Percentiles rank a stretch among this genome's conserved stretches.
phyloP scores from a whole-genome alignment of 2,113 vertebrate genomes.

The Acanthochromis polyacanthus region DNA sequence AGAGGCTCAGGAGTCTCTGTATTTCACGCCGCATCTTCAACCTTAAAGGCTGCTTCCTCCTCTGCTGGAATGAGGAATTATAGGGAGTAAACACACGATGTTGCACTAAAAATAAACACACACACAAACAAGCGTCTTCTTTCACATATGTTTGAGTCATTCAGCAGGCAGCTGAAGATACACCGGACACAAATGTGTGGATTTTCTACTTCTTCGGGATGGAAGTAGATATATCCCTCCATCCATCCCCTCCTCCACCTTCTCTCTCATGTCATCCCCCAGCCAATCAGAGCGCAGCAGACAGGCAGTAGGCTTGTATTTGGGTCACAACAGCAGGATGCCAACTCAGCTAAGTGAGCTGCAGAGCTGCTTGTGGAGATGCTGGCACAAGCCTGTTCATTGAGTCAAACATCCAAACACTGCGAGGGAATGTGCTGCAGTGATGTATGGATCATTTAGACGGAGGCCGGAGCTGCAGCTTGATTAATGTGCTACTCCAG shows the following conservation, averaged over 20 bases:
- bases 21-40: neutral
- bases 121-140: neutral
- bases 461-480: too few species aligned
- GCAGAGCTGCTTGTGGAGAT: conserved; percentile 37
- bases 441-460: neutral
- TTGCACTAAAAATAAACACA: neutral
- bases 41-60: neutral
- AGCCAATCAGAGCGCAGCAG: conserved; percentile 57
- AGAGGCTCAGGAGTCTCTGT: neutral
- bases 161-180: too few species aligned
- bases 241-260: neutral
- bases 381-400: conserved; percentile 3
- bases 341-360: conserved; percentile 55
- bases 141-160: neutral
- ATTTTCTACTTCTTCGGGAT: neutral
- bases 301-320: conserved; percentile 50
- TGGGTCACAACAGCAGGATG: conserved; percentile 71
- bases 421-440: neutral
- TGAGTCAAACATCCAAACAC: conserved; percentile 1
- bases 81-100: too few species aligned
- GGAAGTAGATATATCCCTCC: neutral
- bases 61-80: conserved; percentile 1
- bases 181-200: too few species aligned
- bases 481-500: too few species aligned
- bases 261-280: conserved; percentile 16